Percentiles rank a stretch among this genome's conserved stretches.
Evolutionary conservation across 2,888 invertebrate species (phyloP).

Genomic region (Gymnoscelis rufifasciata): DNA sequence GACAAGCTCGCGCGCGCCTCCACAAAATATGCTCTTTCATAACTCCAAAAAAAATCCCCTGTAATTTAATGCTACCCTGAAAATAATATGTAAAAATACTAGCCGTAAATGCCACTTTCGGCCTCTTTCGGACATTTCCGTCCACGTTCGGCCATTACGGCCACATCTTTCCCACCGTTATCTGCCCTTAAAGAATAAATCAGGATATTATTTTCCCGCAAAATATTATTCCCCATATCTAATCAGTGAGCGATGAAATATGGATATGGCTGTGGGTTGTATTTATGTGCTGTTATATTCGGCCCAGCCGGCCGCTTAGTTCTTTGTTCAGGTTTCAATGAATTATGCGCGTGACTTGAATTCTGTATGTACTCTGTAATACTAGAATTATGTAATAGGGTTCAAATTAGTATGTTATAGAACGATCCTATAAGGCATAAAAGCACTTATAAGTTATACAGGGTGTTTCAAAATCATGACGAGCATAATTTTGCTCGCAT

Average conservation of each 20-base stretch:
- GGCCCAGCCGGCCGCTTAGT: slow-evolving; percentile 22
- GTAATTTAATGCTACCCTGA: slow-evolving; percentile 68
- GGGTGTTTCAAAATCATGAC: no score
- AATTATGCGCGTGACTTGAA: slow-evolving; percentile 4
- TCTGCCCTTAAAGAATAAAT: slow-evolving; percentile 67
- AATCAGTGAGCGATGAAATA: slow-evolving; percentile 66
- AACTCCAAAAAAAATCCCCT: slow-evolving; percentile 60
- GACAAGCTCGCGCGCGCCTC: slow-evolving; percentile 57
- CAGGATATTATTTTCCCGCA: slow-evolving; percentile 65
- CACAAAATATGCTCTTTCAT: slow-evolving; percentile 69
- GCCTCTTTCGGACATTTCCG: slow-evolving; percentile 56
- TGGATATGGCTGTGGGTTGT: slow-evolving; percentile 50
- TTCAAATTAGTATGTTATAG: no score
- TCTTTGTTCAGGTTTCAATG: slow-evolving; percentile 21
- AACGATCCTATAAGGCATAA: no score
- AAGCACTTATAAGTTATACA: no score
- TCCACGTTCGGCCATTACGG: slow-evolving; percentile 58
- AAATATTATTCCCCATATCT: slow-evolving; percentile 72
- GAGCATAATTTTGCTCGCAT: no score
- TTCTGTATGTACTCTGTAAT: neutral
- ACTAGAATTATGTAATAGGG: no score
- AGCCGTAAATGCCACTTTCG: slow-evolving; percentile 46
- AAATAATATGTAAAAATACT: slow-evolving; percentile 73
- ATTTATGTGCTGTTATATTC: slow-evolving; percentile 49
- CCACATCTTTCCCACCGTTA: slow-evolving; percentile 63